Base-by-base conservation (phyloP, 1,140 invertebrate genomes). In the Bactericera cockerelli region DNA sequence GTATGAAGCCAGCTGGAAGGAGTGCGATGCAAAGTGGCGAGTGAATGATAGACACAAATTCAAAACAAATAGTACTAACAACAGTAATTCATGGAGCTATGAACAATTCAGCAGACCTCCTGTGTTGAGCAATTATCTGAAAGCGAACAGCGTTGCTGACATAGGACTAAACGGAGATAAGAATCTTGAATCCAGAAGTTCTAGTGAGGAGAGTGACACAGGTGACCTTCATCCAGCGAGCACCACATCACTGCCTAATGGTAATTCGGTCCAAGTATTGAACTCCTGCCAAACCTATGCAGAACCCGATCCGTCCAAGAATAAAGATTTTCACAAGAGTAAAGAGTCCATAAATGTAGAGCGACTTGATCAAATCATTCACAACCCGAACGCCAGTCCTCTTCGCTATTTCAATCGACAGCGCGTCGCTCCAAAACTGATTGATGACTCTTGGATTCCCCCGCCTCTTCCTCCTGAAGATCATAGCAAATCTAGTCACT, bases 1-100 rank as follows among this genome's bases (percentile, higher is more conserved):
- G 26, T 89, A 89, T 70, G 86, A 87, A 65, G 84, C 85, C 38
- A 89, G 86, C 65, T 89, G 87, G 87, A 75, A 83, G 55, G 83
- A 84, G 64, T 77, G 81, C 2, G 70, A 71, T 56, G 55, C 63
- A 11, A 58, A 62, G 36, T 64, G 65, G 63, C 42, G 42, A 16
- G 42, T 49, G 8, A 49, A 49, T 22, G 42, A 49, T 49, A 49
- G n/a, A 22, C 6, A n/a, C 42, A 49, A 49, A 49, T 6, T 49
- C 19, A 49, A 49, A 49, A 22, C n/a, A 49, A 22, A 49, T 49
- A 16, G 22, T n/a, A 49, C 4, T 8, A 31, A 31, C 28, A 31
- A 31, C 13, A 31, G 28, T 31, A 22, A 22, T 22, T 49, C 42
- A 49, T 49, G 42, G 42, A 49, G 42, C 22, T 22, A 49, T 22